Percentiles rank a stretch among this genome's conserved stretches.
Conservation (phyloP, 2,797 vertebrate species). For the Ctenosaura bakeri region DNA sequence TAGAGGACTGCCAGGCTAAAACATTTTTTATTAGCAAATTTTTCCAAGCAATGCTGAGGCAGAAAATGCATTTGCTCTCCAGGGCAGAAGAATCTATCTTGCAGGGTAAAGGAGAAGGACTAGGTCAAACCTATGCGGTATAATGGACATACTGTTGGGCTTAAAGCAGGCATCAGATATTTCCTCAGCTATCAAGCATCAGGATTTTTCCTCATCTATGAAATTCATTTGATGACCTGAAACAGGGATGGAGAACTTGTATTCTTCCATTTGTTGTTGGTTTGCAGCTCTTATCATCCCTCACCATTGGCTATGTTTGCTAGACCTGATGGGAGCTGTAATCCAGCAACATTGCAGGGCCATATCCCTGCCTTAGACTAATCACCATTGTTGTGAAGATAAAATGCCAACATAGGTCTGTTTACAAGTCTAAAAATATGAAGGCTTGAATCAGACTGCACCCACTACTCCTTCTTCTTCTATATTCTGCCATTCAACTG, state of each 20-base stretch:
- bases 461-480: neutral
- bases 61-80: neutral
- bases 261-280: neutral
- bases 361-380: neutral
- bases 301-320: neutral
- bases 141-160: neutral
- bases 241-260: neutral
- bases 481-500: too few relatives aligned
- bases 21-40: neutral
- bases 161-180: neutral
- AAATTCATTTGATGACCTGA: neutral
- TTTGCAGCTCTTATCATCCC: neutral
- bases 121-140: too few relatives aligned
- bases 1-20: neutral
- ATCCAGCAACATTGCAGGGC: neutral
- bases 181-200: neutral
- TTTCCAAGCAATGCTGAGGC: conserved; percentile 1
- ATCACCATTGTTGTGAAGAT: neutral
- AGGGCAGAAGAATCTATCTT: neutral
- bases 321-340: neutral
- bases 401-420: neutral
- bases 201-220: neutral
- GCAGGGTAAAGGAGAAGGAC: neutral
- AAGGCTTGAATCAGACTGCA: neutral
- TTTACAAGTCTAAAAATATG: neutral